Evolutionary conservation across 2,113 vertebrate genomes (phyloP).

Genomic region (Amphiprion percula): DNA sequence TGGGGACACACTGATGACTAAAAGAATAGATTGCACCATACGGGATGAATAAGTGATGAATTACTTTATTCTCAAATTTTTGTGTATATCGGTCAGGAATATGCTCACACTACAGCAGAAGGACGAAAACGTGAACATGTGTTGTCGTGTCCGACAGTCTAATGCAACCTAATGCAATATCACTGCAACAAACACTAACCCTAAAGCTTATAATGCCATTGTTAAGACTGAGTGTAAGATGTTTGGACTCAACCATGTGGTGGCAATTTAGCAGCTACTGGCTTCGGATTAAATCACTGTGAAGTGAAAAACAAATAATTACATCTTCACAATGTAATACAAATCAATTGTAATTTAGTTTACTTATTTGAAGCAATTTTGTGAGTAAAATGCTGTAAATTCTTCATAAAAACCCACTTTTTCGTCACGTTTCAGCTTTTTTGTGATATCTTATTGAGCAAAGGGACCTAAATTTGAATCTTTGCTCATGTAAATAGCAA

Average conservation of each 20-base stretch:
- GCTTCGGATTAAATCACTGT: not conserved
- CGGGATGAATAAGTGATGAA: conserved; percentile 19
- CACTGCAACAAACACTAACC: conserved; percentile 11
- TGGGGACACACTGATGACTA: not conserved
- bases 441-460: too few relatives aligned
- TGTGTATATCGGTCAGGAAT: not conserved
- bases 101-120: not conserved
- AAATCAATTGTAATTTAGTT: too few relatives aligned
- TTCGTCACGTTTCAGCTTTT: too few relatives aligned
- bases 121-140: conserved; percentile 1
- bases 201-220: not conserved
- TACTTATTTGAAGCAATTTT: too few relatives aligned
- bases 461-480: too few relatives aligned
- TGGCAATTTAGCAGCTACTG: too few relatives aligned
- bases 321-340: too few relatives aligned
- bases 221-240: not conserved
- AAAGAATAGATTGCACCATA: conserved; percentile 8
- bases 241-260: not conserved
- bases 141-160: not conserved
- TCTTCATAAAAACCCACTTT: too few relatives aligned
- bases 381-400: too few relatives aligned
- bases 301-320: too few relatives aligned
- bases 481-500: too few relatives aligned
- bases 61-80: not conserved
- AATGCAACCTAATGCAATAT: conserved; percentile 38